Conservation (phyloP, 2,888 invertebrate genomes). For the Chaetogeoica ovagalla region DNA sequence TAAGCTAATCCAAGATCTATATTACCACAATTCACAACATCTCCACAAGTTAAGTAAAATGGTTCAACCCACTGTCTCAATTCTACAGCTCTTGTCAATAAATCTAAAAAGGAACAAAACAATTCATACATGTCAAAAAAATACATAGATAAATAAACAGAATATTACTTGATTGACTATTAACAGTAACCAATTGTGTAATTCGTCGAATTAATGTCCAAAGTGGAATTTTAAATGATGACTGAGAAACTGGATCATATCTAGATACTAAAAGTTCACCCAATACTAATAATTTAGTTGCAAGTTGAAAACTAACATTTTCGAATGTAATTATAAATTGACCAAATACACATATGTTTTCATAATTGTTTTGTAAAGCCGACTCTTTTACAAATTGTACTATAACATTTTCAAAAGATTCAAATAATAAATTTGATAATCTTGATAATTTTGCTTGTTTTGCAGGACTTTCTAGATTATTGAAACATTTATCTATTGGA, state of each 20-base stretch:
- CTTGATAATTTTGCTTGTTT: constrained; percentile 38
- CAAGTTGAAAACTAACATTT: constrained; percentile 23
- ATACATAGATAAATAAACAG: not conserved
- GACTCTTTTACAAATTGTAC: constrained; percentile 38
- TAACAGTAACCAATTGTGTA: constrained; percentile 44
- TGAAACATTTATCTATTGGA: constrained; percentile 15
- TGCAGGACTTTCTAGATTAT: not conserved
- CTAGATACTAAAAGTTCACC: constrained; percentile 42
- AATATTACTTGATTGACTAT: constrained; percentile 37
- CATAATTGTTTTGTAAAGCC: constrained; percentile 24
- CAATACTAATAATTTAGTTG: constrained; percentile 28
- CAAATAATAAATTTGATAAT: constrained; percentile 46
- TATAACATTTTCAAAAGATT: constrained; percentile 35
- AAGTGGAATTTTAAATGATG: constrained; percentile 34
- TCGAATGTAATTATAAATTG: constrained; percentile 37
- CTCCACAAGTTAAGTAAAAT: constrained; percentile 46
- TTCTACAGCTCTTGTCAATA: constrained; percentile 45
- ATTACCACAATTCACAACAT: constrained; percentile 26
- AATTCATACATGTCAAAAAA: not conserved
- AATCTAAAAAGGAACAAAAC: constrained; percentile 22
- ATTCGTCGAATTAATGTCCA: constrained; percentile 34
- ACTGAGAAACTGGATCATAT: constrained; percentile 40
- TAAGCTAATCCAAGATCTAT: constrained; percentile 41
- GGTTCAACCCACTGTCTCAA: constrained; percentile 47
- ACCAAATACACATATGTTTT: constrained; percentile 38